Base-by-base conservation (phyloP, 2,113 vertebrate species). In the Epinephelus fuscoguttatus region DNA sequence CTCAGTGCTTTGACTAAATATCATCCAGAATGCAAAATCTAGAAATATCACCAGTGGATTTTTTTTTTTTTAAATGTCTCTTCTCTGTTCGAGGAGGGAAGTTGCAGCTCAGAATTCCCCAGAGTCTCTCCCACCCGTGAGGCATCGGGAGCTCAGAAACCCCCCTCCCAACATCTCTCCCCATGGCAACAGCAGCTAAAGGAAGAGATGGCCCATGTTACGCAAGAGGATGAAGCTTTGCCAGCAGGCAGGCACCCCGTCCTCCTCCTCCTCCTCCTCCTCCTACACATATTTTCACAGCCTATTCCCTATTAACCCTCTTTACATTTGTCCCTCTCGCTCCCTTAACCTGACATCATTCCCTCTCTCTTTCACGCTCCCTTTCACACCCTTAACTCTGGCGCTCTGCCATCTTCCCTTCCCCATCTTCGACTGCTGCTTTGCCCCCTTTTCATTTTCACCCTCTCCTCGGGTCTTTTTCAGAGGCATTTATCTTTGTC, bases 131-230 rank as follows among this genome's bases (percentile, higher is more conserved):
- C 66, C 79, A 30, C 80, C 69, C 47, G 3, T 18, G 83, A 89
- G 89, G 89, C 82, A 91, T 74, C 87, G 74, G 70, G 82, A 89
- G 94, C 93, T 89, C 92, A 85, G 92, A 80, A 57, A 92, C 94
- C 94, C 94, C n/a, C 30, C 60, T 17, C 60, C 95, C 94, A 94
- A 93, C 90, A 93, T 73, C 90, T 95, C 94, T 95, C 96, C 96
- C 97, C 97, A 97, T 98, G 95, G 97, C 97, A 98, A 98, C 97
- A 93, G 93, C 92, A 86, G 95, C 95, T 92, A 90, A 94, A 94
- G 96, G 94, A 92, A 91, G 93, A 94, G 95, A 93, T 92, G 79
- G 94, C 89, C 96, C 86, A 85, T 84, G 95, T 97, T 96, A 97
- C 84, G 96, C 96, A 96, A 97, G 94, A 94, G 86, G 84, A 94